Base-by-base conservation (phyloP, 2,113 vertebrate species). In the Scatophagus argus region DNA sequence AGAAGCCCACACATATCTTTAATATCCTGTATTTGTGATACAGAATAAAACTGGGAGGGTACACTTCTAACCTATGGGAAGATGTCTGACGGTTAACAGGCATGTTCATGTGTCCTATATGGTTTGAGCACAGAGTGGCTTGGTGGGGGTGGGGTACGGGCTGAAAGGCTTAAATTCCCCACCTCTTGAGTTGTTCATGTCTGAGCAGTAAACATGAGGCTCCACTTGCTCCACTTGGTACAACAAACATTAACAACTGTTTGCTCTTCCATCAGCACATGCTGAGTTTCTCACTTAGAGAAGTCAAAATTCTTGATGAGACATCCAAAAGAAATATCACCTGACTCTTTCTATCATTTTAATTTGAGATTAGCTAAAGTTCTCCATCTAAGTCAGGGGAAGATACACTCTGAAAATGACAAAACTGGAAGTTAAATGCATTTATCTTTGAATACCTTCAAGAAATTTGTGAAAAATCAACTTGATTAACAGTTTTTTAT, bases 31-130 rank as follows among this genome's bases (percentile, higher is more conserved):
- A 17, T 39, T 47, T 62, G 44, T 72, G 19, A 55, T n/a, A 10
- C 11, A 34, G 23, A 60, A 36, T n/a, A 11, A 32, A 68, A 8
- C 41, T 63, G 51, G 60, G 44, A 66, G 51, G 17, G 14, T 3
- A n/a, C n/a, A 21, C 38, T 39, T 29, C 41, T 29, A 36, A 59
- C 0, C 0, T 52, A 66, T 74, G 71, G 58, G 75, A 65, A 76
- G 23, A 34, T 39, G 16, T 63, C 56, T 74, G 43, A 76, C 54
- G 49, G 72, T 75, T 81, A 70, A 72, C 49, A 68, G 59, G 31
- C 32, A 66, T 65, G 58, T 31, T 36, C n/a, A 54, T 55, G 52
- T 58, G 1, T 32, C 46, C 49, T 56, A 51, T 73, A 68, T 46
- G 39, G 65, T 39, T 8, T 65, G 16, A 60, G 69, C 16, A 46